phyloP scores from a whole-genome alignment of 2,888 invertebrate species.

The Drosophila rellima region DNA sequence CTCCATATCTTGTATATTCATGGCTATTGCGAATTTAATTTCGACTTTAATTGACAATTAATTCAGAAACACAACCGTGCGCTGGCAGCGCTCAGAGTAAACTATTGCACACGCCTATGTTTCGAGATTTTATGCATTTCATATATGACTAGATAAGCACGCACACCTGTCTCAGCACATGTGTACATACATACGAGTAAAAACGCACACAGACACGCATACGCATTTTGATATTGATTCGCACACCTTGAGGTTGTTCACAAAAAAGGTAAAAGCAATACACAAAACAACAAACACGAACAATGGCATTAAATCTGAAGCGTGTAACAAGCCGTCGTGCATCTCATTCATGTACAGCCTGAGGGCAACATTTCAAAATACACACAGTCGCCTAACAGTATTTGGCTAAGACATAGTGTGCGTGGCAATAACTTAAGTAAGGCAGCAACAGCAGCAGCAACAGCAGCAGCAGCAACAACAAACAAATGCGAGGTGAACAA shows the following conservation, averaged over 20 bases:
- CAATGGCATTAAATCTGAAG: conserved; percentile 61
- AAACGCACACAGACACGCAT: conserved; percentile 7
- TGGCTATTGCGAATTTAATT: conserved; percentile 19
- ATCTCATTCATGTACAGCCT: conserved; percentile 58
- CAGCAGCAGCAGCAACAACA: conserved; percentile 20
- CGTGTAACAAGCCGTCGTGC: conserved; percentile 54
- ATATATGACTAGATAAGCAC: conserved; percentile 78
- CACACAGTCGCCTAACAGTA: conserved; percentile 17
- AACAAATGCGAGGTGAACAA: conserved; percentile 67
- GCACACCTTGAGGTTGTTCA: conserved; percentile 71
- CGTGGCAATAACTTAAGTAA: conserved; percentile 33
- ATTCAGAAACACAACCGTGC: conserved; percentile 65
- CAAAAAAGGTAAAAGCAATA: conserved; percentile 72
- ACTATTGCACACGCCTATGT: conserved; percentile 61
- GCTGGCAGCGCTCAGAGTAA: conserved; percentile 54
- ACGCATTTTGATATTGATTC: conserved; percentile 57
- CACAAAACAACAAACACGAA: conserved; percentile 40
- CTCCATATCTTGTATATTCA: conserved; percentile 66
- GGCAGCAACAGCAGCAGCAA: conserved; percentile 12
- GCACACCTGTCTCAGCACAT: conserved; percentile 64
- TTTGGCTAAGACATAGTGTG: conserved; percentile 36
- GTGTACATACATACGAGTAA: conserved; percentile 31
- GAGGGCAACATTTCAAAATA: conserved; percentile 57
- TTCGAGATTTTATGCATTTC: conserved; percentile 75
- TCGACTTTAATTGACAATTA: conserved; percentile 13